Percentiles rank a stretch among this genome's conserved stretches.
phyloP scores from a whole-genome alignment of 2,797 vertebrate genomes.

The Amniataba percoides region DNA sequence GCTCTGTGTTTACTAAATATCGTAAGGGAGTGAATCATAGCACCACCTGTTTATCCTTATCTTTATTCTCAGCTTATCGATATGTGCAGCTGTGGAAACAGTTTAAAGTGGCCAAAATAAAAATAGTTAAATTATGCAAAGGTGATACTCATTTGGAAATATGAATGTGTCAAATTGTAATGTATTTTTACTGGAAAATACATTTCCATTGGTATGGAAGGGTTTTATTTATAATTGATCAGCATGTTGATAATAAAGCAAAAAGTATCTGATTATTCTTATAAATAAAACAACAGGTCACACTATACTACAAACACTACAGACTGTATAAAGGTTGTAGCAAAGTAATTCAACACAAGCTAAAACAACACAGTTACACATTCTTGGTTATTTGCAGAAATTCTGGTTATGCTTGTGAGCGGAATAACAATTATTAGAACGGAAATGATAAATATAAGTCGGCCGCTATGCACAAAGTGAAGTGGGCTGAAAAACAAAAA shows the following conservation, averaged over 20 bases:
- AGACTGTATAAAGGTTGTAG: neutral
- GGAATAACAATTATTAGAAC: constrained; percentile 41
- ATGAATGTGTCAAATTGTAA: neutral
- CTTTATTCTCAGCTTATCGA: neutral
- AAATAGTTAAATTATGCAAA: neutral
- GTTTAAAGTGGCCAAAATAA: neutral
- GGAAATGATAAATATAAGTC: constrained; percentile 35
- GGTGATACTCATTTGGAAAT: neutral
- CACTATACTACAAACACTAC: neutral
- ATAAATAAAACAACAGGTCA: neutral
- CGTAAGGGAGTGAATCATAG: neutral
- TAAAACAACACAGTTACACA: neutral
- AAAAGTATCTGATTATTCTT: neutral
- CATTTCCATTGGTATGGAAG: neutral
- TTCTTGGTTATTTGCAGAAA: constrained; percentile 6
- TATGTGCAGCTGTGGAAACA: neutral
- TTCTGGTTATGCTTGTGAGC: neutral
- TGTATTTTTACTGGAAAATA: neutral
- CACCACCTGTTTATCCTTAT: neutral
- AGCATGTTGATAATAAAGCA: neutral
- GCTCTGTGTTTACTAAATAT: neutral
- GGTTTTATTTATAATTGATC: neutral
- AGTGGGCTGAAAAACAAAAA: constrained; percentile 20
- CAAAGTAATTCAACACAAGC: neutral
- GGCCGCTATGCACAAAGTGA: constrained; percentile 4